Evolutionary conservation across 64 coral and sea anemone species (phyloP).

Genomic region (Stylophora pistillata): DNA sequence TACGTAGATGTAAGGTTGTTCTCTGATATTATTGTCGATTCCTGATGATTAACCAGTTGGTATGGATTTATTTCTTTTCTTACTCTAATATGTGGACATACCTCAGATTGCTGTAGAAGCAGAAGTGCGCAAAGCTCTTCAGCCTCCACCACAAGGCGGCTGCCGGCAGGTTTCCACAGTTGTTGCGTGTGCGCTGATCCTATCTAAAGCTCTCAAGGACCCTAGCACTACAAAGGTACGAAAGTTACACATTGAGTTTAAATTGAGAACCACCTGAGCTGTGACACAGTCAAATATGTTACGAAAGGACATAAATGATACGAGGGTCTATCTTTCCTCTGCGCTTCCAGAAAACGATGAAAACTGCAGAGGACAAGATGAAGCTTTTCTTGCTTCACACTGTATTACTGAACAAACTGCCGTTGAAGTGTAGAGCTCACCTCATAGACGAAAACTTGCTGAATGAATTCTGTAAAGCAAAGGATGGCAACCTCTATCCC

Average conservation of each 20-base stretch:
- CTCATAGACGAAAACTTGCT: background rate
- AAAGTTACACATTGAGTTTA: too few species aligned
- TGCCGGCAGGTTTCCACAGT: background rate
- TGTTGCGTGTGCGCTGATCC: background rate
- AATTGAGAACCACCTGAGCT: too few species aligned
- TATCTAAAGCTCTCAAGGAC: background rate
- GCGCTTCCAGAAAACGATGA: background rate
- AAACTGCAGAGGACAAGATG: background rate
- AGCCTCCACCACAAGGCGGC: background rate
- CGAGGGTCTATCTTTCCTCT: too few species aligned
- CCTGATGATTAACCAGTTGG: background rate
- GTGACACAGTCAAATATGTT: too few species aligned
- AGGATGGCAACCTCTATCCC: background rate
- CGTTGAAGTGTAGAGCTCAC: conserved; percentile 32
- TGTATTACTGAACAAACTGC: conserved; percentile 37
- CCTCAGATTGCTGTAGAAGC: background rate
- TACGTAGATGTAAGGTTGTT: too few species aligned
- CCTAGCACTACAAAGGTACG: background rate
- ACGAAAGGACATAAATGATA: too few species aligned
- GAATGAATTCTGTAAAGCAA: conserved; percentile 3
- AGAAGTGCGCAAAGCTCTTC: background rate
- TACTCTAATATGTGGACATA: background rate
- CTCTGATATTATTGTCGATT: too few species aligned
- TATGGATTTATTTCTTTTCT: background rate
- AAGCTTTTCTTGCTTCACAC: conserved; percentile 28